A percentile compares a stretch with the other conserved stretches of the same genome.
phyloP scores from a whole-genome alignment of 2,888 invertebrate genomes.

The Trissonchulus latispiculum region DNA sequence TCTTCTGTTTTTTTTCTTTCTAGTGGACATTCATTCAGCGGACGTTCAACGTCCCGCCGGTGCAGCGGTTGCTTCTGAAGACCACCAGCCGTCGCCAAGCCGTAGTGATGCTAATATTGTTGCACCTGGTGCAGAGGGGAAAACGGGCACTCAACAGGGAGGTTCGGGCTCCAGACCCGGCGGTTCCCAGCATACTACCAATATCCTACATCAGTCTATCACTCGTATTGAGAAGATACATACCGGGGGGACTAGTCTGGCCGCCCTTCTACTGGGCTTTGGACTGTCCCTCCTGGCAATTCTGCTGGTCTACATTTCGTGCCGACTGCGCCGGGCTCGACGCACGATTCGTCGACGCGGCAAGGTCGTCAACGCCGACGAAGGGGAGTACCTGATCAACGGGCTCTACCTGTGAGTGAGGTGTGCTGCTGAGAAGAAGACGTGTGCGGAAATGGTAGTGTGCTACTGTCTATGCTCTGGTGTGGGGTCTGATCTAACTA shows the following conservation, averaged over 20 bases:
- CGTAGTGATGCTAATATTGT: no score
- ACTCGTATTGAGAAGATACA: conserved; percentile 13
- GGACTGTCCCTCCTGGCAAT: conserved; percentile 20
- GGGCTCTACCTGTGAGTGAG: conserved; percentile 22
- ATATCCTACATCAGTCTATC: conserved; percentile 2
- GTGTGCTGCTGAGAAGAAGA: neutral
- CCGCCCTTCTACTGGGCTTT: conserved; percentile 21
- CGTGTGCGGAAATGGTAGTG: no score
- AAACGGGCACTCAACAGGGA: no score
- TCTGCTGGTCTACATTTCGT: conserved; percentile 18
- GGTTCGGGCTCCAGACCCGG: no score
- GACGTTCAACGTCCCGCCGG: no score
- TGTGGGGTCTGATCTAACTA: no score
- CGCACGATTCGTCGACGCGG: conserved; percentile 16
- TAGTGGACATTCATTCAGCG: no score
- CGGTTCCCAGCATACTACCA: conserved; percentile 13
- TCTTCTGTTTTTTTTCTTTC: no score
- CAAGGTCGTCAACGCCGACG: conserved; percentile 19
- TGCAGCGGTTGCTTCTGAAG: no score
- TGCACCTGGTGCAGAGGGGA: no score
- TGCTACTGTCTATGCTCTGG: no score
- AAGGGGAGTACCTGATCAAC: conserved; percentile 22
- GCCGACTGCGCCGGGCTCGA: conserved; percentile 15
- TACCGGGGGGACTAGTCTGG: conserved; percentile 16
- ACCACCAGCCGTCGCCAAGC: no score